Evolutionary conservation across 2,888 invertebrate species (phyloP), one percentile per base, ranked within the genome.

Genomic region (Lasioglossum malachurum): DNA sequence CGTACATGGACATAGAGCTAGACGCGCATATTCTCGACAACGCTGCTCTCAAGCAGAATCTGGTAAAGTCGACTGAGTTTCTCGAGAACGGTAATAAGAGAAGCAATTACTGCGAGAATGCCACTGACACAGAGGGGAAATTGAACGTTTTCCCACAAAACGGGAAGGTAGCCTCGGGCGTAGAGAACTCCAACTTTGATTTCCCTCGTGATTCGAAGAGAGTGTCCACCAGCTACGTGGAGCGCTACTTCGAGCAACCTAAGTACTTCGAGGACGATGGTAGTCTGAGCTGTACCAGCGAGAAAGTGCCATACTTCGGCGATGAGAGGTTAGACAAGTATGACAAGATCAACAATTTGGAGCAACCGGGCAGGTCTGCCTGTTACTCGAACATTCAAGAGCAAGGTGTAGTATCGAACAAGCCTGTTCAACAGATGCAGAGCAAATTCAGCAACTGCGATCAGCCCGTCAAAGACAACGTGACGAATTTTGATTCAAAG

Each of bases 141-240:
- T 16, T 84, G 69, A 88, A 87, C 23, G 71, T 82, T 23, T 80
- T 83, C 0, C 87, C 88, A 77, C 94, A 93, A 41, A 95, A 95
- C 46, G 94, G 95, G 0, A 93, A 93, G 74, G 78, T 93, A 23
- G 83, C 91, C 0, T 92, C 91, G 49, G 31, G 16, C 8, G 82
- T 91, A n/a, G 90, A 92, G 10, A 92, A 92, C 49, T 84, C 91
- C 0, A 93, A 93, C 57, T 92, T 92, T 12, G 93, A 94, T 49
- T 93, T 93, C 46, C 88, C 93, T 0, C 86, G 91, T 8, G 93
- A 94, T 0, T 88, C 93, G 0, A 95, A 95, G 57, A 91, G 95
- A 75, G 93, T 95, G 0, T 95, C 95, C 0, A 93, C 95, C 4
- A 95, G 94, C 75, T 95, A 95, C 76, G 93, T 95, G 4, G 95